Percentiles rank a stretch among this genome's conserved stretches.
These are phyloP conservation scores for Drosophila kanekoi DNA, from an alignment of 2,888 invertebrate genomes.

Conservation along the genomic window DNA sequence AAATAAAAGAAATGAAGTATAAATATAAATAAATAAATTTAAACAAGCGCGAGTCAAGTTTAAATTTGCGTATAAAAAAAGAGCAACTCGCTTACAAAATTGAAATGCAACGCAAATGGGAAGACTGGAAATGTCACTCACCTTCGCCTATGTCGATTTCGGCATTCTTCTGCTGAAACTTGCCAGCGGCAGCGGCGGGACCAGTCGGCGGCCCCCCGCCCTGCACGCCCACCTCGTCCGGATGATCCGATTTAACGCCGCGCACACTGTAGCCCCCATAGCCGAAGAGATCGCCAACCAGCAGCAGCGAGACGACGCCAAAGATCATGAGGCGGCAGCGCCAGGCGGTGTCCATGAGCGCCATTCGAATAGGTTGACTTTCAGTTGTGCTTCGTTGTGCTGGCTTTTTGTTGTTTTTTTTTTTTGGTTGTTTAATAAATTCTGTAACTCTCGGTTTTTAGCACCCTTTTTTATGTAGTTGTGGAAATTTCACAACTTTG, in stretches of 20 bases:
- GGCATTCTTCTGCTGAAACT: constrained; percentile 84
- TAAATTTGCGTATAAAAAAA: constrained; percentile 38
- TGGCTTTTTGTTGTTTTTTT: constrained; percentile 4
- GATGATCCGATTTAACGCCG: constrained; percentile 83
- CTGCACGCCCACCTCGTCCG: constrained; percentile 73
- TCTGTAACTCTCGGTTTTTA: constrained; percentile 17
- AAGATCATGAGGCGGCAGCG: constrained; percentile 84
- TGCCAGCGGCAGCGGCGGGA: constrained; percentile 73
- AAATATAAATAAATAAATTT: background rate
- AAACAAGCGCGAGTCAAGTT: constrained; percentile 18
- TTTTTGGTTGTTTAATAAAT: constrained; percentile 4
- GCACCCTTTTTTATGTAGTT: constrained; percentile 22
- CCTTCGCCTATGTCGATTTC: constrained; percentile 85
- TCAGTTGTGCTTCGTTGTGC: background rate
- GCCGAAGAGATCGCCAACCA: constrained; percentile 85
- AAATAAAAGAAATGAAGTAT: constrained; percentile 4
- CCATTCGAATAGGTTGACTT: constrained; percentile 38
- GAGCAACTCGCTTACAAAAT: constrained; percentile 14
- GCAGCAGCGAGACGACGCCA: constrained; percentile 82
- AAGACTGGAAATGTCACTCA: constrained; percentile 63
- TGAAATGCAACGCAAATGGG: constrained; percentile 32
- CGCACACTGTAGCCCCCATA: constrained; percentile 82
- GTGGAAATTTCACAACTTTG: background rate
- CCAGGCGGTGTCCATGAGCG: constrained; percentile 84
- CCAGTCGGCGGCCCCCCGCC: constrained; percentile 64